phyloP scores from a whole-genome alignment of 2,113 vertebrate genomes.

The Nesoenas mayeri region DNA sequence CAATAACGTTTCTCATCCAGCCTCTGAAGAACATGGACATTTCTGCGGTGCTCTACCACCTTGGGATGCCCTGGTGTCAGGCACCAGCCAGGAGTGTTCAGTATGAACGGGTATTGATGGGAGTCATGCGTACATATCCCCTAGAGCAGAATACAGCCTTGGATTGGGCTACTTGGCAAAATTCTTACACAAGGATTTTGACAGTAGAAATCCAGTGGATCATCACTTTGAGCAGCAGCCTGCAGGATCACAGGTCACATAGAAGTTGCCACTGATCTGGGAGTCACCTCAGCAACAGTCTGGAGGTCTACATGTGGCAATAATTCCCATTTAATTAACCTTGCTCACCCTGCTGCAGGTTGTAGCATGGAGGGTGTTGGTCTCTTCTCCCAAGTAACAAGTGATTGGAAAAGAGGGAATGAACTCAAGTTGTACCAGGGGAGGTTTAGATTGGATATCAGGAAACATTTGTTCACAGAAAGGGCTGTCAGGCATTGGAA shows the following conservation, averaged over 20 bases:
- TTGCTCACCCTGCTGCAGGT: not conserved
- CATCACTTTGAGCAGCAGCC: not conserved
- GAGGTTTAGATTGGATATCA: too few relatives aligned
- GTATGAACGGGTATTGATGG: not conserved
- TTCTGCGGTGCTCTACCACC: not conserved
- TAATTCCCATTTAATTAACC: not conserved
- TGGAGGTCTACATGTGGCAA: not conserved
- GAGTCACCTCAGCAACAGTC: not conserved
- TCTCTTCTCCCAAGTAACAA: too few relatives aligned
- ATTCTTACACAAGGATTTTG: not conserved
- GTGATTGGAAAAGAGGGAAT: too few relatives aligned
- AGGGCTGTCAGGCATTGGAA: too few relatives aligned
- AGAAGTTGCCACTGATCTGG: not conserved
- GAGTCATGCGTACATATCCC: not conserved
- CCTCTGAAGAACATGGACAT: not conserved
- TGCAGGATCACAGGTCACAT: not conserved
- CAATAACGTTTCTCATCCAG: not conserved
- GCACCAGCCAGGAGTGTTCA: not conserved
- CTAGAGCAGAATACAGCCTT: not conserved
- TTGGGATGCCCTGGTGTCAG: not conserved
- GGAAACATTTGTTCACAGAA: too few relatives aligned
- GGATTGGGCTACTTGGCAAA: not conserved
- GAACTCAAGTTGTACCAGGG: too few relatives aligned
- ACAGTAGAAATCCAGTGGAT: not conserved
- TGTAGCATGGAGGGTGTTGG: too few relatives aligned